phyloP scores from a whole-genome alignment of 2,113 vertebrate species.

The Suncus etruscus region DNA sequence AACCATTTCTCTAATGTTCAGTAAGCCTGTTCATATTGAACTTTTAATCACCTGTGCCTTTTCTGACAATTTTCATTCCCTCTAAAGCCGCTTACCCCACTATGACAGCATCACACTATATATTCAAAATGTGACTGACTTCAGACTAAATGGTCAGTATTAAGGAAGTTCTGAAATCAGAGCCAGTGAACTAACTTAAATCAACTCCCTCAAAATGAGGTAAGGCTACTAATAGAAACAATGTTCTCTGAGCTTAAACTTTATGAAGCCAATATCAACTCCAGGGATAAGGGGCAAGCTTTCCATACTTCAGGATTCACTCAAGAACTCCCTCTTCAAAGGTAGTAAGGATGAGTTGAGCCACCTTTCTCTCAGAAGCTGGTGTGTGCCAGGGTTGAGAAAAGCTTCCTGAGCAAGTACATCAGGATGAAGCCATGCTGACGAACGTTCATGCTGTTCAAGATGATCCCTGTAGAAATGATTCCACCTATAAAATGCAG shows the following conservation, averaged over 20 bases:
- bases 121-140: slow-evolving; percentile 52
- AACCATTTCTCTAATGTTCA: slow-evolving; percentile 61
- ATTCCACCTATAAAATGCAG: slow-evolving; percentile 33
- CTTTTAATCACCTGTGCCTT: slow-evolving; percentile 45
- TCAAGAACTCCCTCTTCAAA: slow-evolving; percentile 74
- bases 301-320: slow-evolving; percentile 69
- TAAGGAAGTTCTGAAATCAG: slow-evolving; percentile 59
- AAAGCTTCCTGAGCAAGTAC: slow-evolving; percentile 66
- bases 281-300: slow-evolving; percentile 70
- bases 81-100: slow-evolving; percentile 51
- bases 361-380: slow-evolving; percentile 70
- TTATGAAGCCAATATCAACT: slow-evolving; percentile 67
- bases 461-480: slow-evolving; percentile 59
- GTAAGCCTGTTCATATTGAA: slow-evolving; percentile 53
- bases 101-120: slow-evolving; percentile 47
- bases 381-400: background rate
- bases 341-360: slow-evolving; percentile 58
- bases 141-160: slow-evolving; percentile 40
- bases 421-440: slow-evolving; percentile 55
- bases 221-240: slow-evolving; percentile 60
- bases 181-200: slow-evolving; percentile 31
- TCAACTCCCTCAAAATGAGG: slow-evolving; percentile 66
- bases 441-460: slow-evolving; percentile 55
- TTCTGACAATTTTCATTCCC: slow-evolving; percentile 58
- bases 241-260: slow-evolving; percentile 57